Base-by-base conservation (phyloP, 2,888 invertebrate genomes). In the Pherbina coryleti region DNA sequence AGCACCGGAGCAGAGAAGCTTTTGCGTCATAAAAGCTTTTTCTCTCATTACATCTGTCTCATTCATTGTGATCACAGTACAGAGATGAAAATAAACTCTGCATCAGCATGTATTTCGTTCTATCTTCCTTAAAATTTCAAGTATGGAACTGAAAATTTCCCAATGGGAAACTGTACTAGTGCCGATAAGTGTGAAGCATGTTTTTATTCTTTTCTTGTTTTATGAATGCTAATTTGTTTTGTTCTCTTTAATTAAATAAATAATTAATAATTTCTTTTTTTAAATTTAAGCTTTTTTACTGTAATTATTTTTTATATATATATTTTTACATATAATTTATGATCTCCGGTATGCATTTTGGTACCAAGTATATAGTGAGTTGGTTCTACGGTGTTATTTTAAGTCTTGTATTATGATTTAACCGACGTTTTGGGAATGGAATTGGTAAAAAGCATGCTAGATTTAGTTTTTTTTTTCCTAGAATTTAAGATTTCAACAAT, bases 41-140 rank as follows among this genome's bases (percentile, higher is more conserved):
- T 11, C 22, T 55, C 22, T 53, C 60, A 37, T 28, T 51, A 64
- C 28, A 64, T 44, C 44, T 31, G 1, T 17, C 55, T 60, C 72
- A 72, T 72, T 72, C 53, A 70, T 73, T 31, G 37, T 62, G 60
- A 60, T 57, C 37, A 60, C 34, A 55, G 64, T 66, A 31, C 66
- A 55, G 75, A 53, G 64, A 19, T 49, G 37, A 78, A 81, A 79
- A 77, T 78, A 79, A 81, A 79, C 67, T 78, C 81, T 81, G 78
- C 79, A 81, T 81, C 62, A 81, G 81, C 82, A 82, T 82, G 84
- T 78, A 57, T 79, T 78, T 77, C 70, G 71, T 77, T 69, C 66
- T 55, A 71, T 78, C 78, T 78, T 75, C 55, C 31, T 78, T 19
- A 74, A 44, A 11, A 19, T 31, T 74, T 64, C 74, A 60, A 73